phyloP scores from a whole-genome alignment of 2,888 invertebrate genomes.

The Cordylochernes scorpioides region DNA sequence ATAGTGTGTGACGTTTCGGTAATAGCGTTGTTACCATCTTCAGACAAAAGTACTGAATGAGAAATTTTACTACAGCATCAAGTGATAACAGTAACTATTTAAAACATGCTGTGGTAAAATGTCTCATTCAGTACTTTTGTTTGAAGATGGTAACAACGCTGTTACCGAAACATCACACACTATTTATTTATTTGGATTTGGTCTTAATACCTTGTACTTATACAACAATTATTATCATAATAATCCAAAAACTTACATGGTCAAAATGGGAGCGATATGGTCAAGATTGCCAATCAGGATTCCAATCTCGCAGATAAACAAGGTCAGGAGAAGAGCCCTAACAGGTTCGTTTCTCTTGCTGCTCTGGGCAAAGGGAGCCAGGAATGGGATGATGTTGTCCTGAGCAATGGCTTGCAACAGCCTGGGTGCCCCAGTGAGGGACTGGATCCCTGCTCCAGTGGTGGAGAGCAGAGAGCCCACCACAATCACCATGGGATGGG shows the following conservation, averaged over 20 bases:
- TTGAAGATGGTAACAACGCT: too few relatives aligned
- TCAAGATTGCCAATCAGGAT: slow-evolving; percentile 87
- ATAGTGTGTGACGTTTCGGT: too few relatives aligned
- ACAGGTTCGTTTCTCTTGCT: slow-evolving; percentile 88
- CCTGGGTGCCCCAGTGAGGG: slow-evolving; percentile 42
- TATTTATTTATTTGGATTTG: too few relatives aligned
- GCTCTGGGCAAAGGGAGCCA: slow-evolving; percentile 68
- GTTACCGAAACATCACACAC: too few relatives aligned
- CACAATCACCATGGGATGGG: slow-evolving; percentile 88
- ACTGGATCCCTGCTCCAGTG: slow-evolving; percentile 87
- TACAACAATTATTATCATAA: neutral
- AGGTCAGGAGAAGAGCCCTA: slow-evolving; percentile 62
- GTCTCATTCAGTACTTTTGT: too few relatives aligned
- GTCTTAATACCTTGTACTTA: too few relatives aligned
- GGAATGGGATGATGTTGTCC: slow-evolving; percentile 88
- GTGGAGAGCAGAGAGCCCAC: slow-evolving; percentile 93
- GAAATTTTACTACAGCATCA: too few relatives aligned
- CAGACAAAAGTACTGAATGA: too few relatives aligned
- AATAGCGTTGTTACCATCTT: too few relatives aligned
- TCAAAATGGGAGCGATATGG: slow-evolving; percentile 76
- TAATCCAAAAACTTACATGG: slow-evolving; percentile 34
- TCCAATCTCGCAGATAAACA: slow-evolving; percentile 18
- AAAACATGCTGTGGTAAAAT: too few relatives aligned
- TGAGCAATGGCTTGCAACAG: slow-evolving; percentile 77
- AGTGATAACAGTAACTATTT: too few relatives aligned